A percentile compares a stretch with the other conserved stretches of the same genome.
Conservation (phyloP, 2,113 vertebrate species). For the Tachysurus fulvidraco region DNA sequence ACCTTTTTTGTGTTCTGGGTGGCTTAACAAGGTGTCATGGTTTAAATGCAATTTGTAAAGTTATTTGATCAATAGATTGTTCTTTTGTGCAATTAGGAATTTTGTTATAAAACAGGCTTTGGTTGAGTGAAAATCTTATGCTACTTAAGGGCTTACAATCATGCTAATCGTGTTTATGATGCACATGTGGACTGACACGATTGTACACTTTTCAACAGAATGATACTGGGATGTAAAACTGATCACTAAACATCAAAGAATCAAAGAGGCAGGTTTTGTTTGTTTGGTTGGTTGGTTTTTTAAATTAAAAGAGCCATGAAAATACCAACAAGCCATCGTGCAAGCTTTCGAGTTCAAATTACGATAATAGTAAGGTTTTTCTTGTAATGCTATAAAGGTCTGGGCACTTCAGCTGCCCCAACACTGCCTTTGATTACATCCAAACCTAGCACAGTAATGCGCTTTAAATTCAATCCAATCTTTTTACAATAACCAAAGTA, state of each 20-base stretch:
- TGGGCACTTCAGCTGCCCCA: neutral
- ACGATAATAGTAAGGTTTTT: conserved; percentile 4
- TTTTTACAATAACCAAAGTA: conserved; percentile 24
- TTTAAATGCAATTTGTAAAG: conserved; percentile 35
- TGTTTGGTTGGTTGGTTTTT: neutral
- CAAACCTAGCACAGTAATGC: neutral
- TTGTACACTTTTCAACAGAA: conserved; percentile 24
- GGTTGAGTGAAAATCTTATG: conserved; percentile 36
- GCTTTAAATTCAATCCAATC: neutral
- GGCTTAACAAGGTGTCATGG: conserved; percentile 36
- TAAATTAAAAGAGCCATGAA: conserved; percentile 21
- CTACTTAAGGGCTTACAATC: conserved; percentile 52
- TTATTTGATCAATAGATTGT: conserved; percentile 38
- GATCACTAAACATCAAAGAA: neutral
- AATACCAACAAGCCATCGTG: neutral
- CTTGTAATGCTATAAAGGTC: conserved; percentile 25
- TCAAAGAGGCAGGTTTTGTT: neutral
- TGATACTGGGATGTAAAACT: neutral
- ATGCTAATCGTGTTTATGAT: conserved; percentile 35
- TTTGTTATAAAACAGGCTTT: conserved; percentile 34
- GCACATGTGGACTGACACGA: conserved; percentile 32
- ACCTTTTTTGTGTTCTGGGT: conserved; percentile 47
- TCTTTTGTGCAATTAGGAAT: conserved; percentile 46
- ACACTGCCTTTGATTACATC: conserved; percentile 5
- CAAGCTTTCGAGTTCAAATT: neutral